A percentile compares a stretch with the other conserved stretches of the same genome.
Evolutionary conservation across 2,797 vertebrate species (phyloP).

Genomic region (Lepus oiostolus): DNA sequence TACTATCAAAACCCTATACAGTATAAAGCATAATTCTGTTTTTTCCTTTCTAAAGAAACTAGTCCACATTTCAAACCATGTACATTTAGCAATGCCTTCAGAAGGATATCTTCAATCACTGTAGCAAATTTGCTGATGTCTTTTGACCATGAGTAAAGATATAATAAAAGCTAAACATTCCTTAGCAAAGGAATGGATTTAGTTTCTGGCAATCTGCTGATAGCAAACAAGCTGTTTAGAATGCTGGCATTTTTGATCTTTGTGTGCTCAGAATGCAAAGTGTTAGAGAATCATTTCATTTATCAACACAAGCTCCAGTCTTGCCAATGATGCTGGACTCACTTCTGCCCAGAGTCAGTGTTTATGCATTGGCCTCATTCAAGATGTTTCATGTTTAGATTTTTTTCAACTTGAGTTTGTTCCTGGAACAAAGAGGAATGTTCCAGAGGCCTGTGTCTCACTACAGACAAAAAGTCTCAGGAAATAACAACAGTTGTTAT

Average conservation of each 20-base stretch:
- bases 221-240: slow-evolving; percentile 65
- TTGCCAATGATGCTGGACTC: background rate
- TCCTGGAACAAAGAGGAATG: slow-evolving; percentile 40
- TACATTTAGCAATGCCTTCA: slow-evolving; percentile 20
- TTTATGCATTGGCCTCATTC: background rate
- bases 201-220: slow-evolving; percentile 53
- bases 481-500: background rate
- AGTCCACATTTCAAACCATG: background rate
- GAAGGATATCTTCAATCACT: slow-evolving; percentile 53
- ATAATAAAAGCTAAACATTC: slow-evolving; percentile 71
- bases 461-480: background rate
- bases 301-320: background rate
- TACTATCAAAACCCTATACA: background rate
- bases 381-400: background rate
- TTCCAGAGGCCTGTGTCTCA: background rate
- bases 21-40: background rate
- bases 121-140: slow-evolving; percentile 68
- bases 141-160: slow-evolving; percentile 75
- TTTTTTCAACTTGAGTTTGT: background rate
- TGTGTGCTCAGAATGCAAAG: background rate
- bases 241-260: slow-evolving; percentile 65
- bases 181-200: slow-evolving; percentile 63
- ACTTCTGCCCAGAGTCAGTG: background rate
- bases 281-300: background rate
- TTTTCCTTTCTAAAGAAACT: slow-evolving; percentile 47